Percentiles rank a stretch among this genome's conserved stretches.
phyloP scores from a whole-genome alignment of 2,113 vertebrate genomes.

The Antigone vipio region DNA sequence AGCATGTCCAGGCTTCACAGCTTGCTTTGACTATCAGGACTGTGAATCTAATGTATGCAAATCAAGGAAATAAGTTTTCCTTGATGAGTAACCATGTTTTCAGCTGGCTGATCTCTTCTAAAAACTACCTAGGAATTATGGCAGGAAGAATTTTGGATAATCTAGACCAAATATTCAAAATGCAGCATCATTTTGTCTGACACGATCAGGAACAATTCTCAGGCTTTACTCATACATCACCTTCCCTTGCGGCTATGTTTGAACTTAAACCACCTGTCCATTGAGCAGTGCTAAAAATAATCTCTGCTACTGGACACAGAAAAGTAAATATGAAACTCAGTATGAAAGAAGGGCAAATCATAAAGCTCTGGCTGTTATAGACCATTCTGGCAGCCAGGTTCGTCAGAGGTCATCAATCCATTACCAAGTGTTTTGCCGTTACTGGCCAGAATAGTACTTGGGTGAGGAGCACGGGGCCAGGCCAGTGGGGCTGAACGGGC shows the following conservation, averaged over 20 bases:
- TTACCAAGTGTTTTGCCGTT: background rate
- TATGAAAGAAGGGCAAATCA: background rate
- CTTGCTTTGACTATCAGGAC: background rate
- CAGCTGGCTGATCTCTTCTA: background rate
- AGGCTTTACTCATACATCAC: background rate
- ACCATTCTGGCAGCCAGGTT: background rate
- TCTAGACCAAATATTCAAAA: background rate
- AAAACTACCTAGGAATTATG: background rate
- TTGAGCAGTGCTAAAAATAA: background rate
- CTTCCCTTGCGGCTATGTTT: background rate
- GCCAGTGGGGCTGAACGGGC: background rate
- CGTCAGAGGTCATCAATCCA: background rate
- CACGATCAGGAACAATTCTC: background rate
- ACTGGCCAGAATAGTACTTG: background rate
- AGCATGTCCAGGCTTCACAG: accelerated
- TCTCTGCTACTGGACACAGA: background rate
- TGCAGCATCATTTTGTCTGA: background rate
- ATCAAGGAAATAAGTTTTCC: background rate
- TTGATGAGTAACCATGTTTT: background rate
- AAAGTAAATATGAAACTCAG: background rate
- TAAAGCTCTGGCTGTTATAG: background rate
- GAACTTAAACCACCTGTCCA: background rate
- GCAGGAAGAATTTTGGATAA: background rate
- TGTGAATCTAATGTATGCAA: background rate
- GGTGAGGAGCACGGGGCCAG: background rate